Percentiles rank a stretch among this genome's conserved stretches.
Evolutionary conservation across 1,140 invertebrate species (phyloP).

Genomic region (Metopolophium dirhodum): DNA sequence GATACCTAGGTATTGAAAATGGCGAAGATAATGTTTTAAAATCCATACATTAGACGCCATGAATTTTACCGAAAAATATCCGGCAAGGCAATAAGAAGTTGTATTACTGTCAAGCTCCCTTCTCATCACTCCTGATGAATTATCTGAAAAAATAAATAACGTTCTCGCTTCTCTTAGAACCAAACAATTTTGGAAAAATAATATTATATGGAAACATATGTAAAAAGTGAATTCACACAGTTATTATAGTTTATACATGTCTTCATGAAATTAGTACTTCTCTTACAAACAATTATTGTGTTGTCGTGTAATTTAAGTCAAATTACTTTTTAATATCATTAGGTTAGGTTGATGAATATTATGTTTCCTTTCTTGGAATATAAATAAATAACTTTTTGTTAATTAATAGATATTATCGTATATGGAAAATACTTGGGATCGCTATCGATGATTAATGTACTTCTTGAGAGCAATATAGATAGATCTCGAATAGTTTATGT

Average conservation of each 20-base stretch:
- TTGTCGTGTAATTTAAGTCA: not conserved
- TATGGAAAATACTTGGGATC: conserved; percentile 24
- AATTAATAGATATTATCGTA: conserved; percentile 6
- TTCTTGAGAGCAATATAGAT: not conserved
- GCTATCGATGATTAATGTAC: conserved; percentile 23
- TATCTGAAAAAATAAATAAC: not conserved
- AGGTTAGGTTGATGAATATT: no score
- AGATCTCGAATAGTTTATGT: conserved; percentile 8
- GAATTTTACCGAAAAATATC: not conserved
- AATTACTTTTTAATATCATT: not conserved
- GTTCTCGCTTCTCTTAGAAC: not conserved
- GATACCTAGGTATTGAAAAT: no score
- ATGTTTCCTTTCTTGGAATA: not conserved
- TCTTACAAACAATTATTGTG: not conserved
- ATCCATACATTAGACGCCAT: not conserved
- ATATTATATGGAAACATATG: not conserved
- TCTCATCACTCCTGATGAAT: no score
- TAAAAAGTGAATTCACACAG: not conserved
- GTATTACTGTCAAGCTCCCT: not conserved
- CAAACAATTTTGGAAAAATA: no score
- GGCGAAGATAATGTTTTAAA: no score
- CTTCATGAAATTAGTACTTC: not conserved
- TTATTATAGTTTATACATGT: not conserved
- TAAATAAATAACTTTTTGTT: not conserved
- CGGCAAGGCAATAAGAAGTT: not conserved